Percentiles rank a stretch among this genome's conserved stretches.
phyloP scores from a whole-genome alignment of 1,140 invertebrate species.

The Daktulosphaira vitifoliae region DNA sequence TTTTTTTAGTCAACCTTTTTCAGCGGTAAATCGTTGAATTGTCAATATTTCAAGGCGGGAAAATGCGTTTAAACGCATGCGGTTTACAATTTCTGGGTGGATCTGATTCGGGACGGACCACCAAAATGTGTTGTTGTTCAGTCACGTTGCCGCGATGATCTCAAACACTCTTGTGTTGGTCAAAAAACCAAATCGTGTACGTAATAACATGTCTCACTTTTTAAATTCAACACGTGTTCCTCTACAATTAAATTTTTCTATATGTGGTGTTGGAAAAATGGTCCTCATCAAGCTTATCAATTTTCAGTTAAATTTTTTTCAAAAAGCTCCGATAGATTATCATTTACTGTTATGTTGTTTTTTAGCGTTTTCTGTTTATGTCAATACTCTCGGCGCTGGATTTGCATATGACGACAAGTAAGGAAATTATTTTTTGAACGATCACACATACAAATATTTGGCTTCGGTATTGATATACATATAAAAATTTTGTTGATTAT shows the following conservation, averaged over 20 bases:
- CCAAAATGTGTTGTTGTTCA: neutral
- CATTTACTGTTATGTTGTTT: slow-evolving; percentile 23
- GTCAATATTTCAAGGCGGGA: too few relatives aligned
- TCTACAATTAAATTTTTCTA: too few relatives aligned
- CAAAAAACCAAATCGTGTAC: slow-evolving; percentile 22
- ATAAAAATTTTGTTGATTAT: too few relatives aligned
- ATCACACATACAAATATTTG: too few relatives aligned
- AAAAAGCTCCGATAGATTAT: neutral
- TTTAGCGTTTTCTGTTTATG: slow-evolving; percentile 65
- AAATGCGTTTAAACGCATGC: neutral
- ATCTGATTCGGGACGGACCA: neutral
- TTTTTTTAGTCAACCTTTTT: too few relatives aligned
- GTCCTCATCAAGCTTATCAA: too few relatives aligned
- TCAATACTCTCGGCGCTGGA: slow-evolving; percentile 77
- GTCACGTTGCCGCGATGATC: slow-evolving; percentile 29
- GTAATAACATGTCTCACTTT: slow-evolving; percentile 11
- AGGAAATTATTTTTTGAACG: too few relatives aligned
- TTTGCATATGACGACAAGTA: slow-evolving; percentile 93
- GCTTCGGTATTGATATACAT: too few relatives aligned
- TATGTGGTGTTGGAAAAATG: too few relatives aligned
- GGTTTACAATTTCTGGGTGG: slow-evolving; percentile 2
- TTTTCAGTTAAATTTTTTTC: too few relatives aligned
- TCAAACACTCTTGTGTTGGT: slow-evolving; percentile 6
- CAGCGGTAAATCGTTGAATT: too few relatives aligned
- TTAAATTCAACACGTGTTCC: too few relatives aligned